These are phyloP conservation scores for Erebia palarica DNA, from an alignment of 2,888 invertebrate genomes.

Conservation along the genomic window DNA sequence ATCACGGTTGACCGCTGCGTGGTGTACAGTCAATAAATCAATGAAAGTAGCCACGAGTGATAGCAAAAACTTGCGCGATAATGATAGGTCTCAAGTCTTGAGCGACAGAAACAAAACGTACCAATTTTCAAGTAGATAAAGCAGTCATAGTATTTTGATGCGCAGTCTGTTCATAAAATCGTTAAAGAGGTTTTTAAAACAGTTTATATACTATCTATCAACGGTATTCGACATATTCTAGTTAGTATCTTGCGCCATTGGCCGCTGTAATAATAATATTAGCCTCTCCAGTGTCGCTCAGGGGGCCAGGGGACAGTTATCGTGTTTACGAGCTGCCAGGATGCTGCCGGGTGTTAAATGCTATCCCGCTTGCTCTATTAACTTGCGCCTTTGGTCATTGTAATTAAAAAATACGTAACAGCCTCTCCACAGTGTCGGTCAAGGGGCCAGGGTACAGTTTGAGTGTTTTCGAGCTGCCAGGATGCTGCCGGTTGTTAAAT, in stretches of 20 bases:
- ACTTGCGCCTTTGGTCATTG: neutral
- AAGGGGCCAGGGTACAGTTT: conserved; percentile 48
- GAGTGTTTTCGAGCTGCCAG: conserved; percentile 37
- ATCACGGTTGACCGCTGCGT: conserved; percentile 26
- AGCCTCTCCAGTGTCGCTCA: conserved; percentile 49
- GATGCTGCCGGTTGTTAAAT: conserved; percentile 8
- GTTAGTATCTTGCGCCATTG: neutral
- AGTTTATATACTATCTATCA: too few relatives aligned
- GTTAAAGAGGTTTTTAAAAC: too few relatives aligned
- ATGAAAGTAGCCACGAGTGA: conserved; percentile 27
- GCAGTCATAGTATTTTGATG: too few relatives aligned
- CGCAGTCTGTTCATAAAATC: too few relatives aligned
- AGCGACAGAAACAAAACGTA: neutral
- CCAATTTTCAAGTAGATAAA: too few relatives aligned
- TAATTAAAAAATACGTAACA: conserved; percentile 32
- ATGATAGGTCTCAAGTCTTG: conserved; percentile 2
- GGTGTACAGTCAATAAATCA: conserved; percentile 28
- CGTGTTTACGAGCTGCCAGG: too few relatives aligned
- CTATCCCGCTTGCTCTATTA: neutral
- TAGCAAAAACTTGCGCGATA: conserved; percentile 27
- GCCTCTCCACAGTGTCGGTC: conserved; percentile 47
- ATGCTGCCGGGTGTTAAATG: conserved; percentile 9
- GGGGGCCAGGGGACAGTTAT: conserved; percentile 53
- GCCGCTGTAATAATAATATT: conserved; percentile 20
- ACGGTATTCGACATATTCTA: too few relatives aligned